Evolutionary conservation across 92 coral and sea anemone species (phyloP), one percentile per base, ranked within the genome.

Genomic region (Heliopora coerulea): DNA sequence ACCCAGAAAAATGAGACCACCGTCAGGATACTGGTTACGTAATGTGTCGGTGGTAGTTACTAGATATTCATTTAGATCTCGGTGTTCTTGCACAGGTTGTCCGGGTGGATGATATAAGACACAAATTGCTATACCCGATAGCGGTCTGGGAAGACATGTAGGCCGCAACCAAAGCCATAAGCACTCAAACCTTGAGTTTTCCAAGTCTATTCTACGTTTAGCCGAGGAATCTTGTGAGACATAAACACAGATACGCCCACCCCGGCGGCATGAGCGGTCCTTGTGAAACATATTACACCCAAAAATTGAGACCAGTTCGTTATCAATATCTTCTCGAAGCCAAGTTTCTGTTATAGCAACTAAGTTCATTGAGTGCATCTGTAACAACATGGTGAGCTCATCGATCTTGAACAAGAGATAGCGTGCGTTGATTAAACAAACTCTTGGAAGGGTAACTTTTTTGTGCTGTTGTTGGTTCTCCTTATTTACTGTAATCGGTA

Each of bases 211-310:
- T 35, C 76, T 15, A 25, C 59, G 70, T 32, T 54, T 80, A 57
- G 68, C 57, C 21, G 67, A 68, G 35, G 67, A 34, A 46, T 33
- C 8, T 18, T 42, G 28, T 14, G 31, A 29, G 15, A 79, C 18
- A 42, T 70, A 83, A 32, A 54, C 74, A 65, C 69, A 83, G 49
- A 83, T 72, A 57, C 84, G 68, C 29, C 84, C 87, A 30, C 84
- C 80, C 32, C 83, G 79, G 40, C 84, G 73, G 35, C 1, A 13
- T 15, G 18, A 0, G 12, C 80, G 76, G 46, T 37, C 42, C 42
- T 37, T 37, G 11, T 11, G 42, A 37, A 37, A 37, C 4, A 37
- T 37, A 37, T 37, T 37, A 11, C 4, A 37, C 4, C 42, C 42
- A 11, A 4, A 4, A 11, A 37, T 37, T 11, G 42, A 37, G 5